Percentiles rank a stretch among this genome's conserved stretches.
phyloP scores from a whole-genome alignment of 1,140 invertebrate genomes.

The Antheraea pernyi region DNA sequence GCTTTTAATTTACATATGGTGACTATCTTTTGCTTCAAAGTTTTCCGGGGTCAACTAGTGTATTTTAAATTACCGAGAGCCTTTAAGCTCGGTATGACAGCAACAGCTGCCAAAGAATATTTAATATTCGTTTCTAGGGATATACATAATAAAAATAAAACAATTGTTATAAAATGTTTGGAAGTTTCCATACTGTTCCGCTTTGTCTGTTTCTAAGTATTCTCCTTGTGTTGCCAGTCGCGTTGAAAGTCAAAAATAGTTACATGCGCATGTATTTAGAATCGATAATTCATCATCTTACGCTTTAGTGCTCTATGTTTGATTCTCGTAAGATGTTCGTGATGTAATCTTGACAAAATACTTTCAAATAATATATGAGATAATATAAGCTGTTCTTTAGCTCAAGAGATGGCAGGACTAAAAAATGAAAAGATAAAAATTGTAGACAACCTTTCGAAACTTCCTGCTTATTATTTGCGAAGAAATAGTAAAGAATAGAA shows the following conservation, averaged over 20 bases:
- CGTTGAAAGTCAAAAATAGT: not conserved
- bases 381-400: not conserved
- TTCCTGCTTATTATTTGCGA: too few relatives aligned
- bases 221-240: not conserved
- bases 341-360: not conserved
- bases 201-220: not conserved
- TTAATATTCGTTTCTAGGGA: too few relatives aligned
- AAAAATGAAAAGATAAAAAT: too few relatives aligned
- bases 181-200: not conserved
- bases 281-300: constrained; percentile 3
- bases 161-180: not conserved
- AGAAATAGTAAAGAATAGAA: not conserved
- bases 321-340: constrained; percentile 2
- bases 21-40: too few relatives aligned
- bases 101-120: too few relatives aligned
- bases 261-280: constrained; percentile 4
- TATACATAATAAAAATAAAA: too few relatives aligned
- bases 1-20: too few relatives aligned
- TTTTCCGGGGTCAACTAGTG: too few relatives aligned
- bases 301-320: not conserved
- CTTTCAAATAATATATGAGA: not conserved
- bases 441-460: too few relatives aligned
- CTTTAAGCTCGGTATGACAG: too few relatives aligned
- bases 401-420: not conserved
- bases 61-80: too few relatives aligned